Percentiles rank a stretch among this genome's conserved stretches.
phyloP scores from a whole-genome alignment of 2,797 vertebrate genomes.

The Lacerta viridis region DNA sequence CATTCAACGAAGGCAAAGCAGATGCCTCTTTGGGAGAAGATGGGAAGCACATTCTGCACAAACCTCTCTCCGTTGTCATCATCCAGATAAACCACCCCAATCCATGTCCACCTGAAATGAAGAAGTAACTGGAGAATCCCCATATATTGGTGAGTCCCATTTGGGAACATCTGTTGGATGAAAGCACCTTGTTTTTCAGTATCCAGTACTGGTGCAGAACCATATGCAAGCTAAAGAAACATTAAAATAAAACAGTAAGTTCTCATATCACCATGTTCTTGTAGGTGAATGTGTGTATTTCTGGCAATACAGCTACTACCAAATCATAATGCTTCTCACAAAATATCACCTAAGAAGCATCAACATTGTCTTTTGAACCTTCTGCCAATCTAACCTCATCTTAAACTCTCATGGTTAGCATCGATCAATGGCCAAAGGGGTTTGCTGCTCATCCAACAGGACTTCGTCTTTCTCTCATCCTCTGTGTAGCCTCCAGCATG shows the following conservation, averaged over 20 bases:
- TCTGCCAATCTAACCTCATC: not conserved
- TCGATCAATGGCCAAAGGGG: too few relatives aligned
- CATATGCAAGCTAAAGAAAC: not conserved
- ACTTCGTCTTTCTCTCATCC: too few relatives aligned
- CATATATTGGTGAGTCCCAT: not conserved
- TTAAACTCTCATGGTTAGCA: not conserved
- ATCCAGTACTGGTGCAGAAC: not conserved
- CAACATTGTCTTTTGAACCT: not conserved
- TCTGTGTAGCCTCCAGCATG: too few relatives aligned
- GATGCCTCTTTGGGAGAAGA: not conserved
- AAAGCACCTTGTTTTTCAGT: not conserved
- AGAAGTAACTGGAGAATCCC: not conserved
- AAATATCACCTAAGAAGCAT: not conserved
- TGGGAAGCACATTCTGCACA: slow-evolving; percentile 9
- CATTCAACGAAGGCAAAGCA: slow-evolving; percentile 22
- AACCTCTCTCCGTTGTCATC: not conserved
- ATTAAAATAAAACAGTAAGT: not conserved
- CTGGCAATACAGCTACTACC: not conserved
- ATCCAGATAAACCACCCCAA: slow-evolving; percentile 2
- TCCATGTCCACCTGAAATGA: slow-evolving; percentile 22
- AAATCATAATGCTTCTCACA: not conserved
- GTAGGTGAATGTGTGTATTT: not conserved
- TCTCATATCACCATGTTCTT: not conserved
- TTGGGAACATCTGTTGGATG: slow-evolving; percentile 12
- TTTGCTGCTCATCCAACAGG: too few relatives aligned